These are phyloP conservation scores for Mycetomoellerius zeteki DNA, from an alignment of 1,140 invertebrate genomes.

Conservation along the genomic window DNA sequence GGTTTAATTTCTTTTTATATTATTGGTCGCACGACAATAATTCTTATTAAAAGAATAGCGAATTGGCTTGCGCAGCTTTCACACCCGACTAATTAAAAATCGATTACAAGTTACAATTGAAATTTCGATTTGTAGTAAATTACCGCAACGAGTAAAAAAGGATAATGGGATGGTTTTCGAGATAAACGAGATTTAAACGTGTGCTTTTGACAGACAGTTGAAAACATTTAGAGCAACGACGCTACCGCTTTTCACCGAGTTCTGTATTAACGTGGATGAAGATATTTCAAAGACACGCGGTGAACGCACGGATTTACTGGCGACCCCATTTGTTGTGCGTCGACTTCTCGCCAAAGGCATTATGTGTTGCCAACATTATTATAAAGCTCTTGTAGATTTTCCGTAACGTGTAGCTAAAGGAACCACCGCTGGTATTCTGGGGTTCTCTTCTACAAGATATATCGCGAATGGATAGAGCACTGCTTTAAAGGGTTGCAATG, in stretches of 20 bases:
- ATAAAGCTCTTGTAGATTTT: slow-evolving; percentile 41
- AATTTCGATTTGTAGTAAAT: background rate
- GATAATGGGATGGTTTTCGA: background rate
- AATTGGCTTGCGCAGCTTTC: background rate
- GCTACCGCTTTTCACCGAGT: background rate
- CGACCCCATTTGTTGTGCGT: slow-evolving; percentile 14
- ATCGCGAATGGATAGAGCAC: background rate
- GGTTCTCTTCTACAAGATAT: slow-evolving; percentile 2
- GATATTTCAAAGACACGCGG: slow-evolving; percentile 29
- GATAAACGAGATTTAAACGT: background rate
- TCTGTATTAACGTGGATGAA: slow-evolving; percentile 28
- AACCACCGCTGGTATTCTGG: slow-evolving; percentile 40
- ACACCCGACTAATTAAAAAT: slow-evolving; percentile 11
- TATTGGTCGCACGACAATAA: background rate
- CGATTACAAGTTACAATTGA: slow-evolving; percentile 5
- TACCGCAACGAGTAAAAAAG: background rate
- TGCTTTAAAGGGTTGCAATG: slow-evolving; percentile 20
- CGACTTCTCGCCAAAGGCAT: slow-evolving; percentile 43
- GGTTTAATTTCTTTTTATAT: slow-evolving; percentile 33
- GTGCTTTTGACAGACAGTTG: background rate
- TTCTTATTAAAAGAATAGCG: background rate
- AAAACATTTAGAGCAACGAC: slow-evolving; percentile 15
- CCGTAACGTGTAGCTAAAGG: background rate
- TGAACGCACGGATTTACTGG: slow-evolving; percentile 39
- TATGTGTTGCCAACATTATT: slow-evolving; percentile 62